Evolutionary conservation across 2,888 invertebrate species (phyloP).

Genomic region (Chromoteleia sp.): DNA sequence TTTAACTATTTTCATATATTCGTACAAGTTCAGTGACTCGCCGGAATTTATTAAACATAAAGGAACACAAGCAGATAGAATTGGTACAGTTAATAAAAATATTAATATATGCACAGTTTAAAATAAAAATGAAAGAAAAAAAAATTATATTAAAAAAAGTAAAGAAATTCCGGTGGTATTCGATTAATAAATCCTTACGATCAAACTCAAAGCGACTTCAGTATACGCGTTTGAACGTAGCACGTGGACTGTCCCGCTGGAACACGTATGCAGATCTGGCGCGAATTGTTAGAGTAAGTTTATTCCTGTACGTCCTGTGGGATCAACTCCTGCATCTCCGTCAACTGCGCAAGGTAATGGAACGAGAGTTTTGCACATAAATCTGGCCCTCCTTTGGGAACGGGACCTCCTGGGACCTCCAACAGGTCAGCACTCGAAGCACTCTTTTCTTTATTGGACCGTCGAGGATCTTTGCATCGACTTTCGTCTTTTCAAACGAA

Average conservation of each 20-base stretch:
- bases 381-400: constrained; percentile 82
- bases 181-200: too few species aligned
- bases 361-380: constrained; percentile 84
- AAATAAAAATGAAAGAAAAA: too few species aligned
- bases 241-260: constrained; percentile 61
- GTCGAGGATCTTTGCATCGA: constrained; percentile 79
- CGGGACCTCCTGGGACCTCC: constrained; percentile 80
- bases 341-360: constrained; percentile 78
- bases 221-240: constrained; percentile 1
- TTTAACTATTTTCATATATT: too few species aligned
- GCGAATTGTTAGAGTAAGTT: constrained; percentile 80
- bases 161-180: too few species aligned
- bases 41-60: too few species aligned
- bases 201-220: background rate
- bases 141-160: too few species aligned
- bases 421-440: constrained; percentile 80
- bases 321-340: constrained; percentile 81
- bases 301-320: constrained; percentile 81
- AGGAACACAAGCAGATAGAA: too few species aligned
- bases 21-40: too few species aligned
- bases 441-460: constrained; percentile 83
- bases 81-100: too few species aligned
- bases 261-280: constrained; percentile 78
- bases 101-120: too few species aligned
- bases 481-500: constrained; percentile 76